Conservation (phyloP, 2,113 vertebrate species). For the Cheilinus undulatus region DNA sequence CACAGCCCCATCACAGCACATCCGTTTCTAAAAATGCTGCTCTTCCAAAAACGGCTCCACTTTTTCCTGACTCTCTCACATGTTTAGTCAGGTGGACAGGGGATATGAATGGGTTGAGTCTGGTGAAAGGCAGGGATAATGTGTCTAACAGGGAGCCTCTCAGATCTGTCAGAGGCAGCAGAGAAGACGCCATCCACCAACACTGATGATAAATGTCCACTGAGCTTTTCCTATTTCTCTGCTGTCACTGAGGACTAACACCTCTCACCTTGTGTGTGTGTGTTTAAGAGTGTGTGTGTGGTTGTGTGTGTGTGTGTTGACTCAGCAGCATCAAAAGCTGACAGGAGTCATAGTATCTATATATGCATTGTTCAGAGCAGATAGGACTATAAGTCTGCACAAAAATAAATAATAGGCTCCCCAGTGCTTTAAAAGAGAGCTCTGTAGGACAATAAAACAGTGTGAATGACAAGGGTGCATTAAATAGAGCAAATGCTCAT, state of each 20-base stretch:
- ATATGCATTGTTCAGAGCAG: conserved; percentile 63
- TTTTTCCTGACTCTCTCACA: conserved; percentile 21
- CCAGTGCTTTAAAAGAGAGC: no score
- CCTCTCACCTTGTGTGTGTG: conserved; percentile 48
- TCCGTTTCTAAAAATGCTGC: no score
- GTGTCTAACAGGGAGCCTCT: conserved; percentile 68
- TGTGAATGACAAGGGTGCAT: conserved; percentile 35
- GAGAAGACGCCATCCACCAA: conserved; percentile 61
- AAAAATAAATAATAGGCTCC: no score
- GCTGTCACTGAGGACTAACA: conserved; percentile 69
- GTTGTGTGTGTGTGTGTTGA: conserved; percentile 35
- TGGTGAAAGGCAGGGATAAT: conserved; percentile 68
- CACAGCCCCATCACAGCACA: no score
- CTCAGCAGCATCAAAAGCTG: conserved; percentile 65
- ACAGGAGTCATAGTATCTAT: conserved; percentile 62
- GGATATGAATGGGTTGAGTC: conserved; percentile 51
- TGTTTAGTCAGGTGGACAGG: conserved; percentile 28
- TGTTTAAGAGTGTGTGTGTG: conserved; percentile 34
- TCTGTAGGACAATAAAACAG: background rate
- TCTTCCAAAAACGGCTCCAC: no score
- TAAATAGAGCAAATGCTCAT: conserved; percentile 38
- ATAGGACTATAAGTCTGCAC: conserved; percentile 20
- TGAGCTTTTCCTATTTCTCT: conserved; percentile 71
- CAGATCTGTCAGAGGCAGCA: conserved; percentile 72
- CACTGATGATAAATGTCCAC: conserved; percentile 77